Evolutionary conservation across 2,113 vertebrate genomes (phyloP), one percentile per base, ranked within the genome.

Genomic region (Pantherophis guttatus): DNA sequence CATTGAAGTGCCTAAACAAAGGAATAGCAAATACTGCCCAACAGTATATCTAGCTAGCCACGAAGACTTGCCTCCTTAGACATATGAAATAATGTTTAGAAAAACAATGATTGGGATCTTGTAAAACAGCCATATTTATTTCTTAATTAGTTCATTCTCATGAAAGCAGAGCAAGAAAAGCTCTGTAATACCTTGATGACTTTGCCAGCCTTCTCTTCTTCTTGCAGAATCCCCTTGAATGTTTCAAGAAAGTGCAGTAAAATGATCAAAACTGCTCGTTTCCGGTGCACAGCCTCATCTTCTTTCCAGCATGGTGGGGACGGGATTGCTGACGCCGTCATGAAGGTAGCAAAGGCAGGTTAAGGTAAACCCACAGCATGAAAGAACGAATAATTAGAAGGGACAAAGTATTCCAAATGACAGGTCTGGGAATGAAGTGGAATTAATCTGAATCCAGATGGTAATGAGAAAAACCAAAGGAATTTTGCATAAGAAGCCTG

Each of bases 241-340:
- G 98, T 99, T 93, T 99, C 99, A 97, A 99, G 97, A 97, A 99
- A 99, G 52, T 98, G 98, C 93, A 99, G 98, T 53, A 98, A 98
- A 93, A 98, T 98, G 13, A 97, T 98, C 86, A 99, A 98, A 89
- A 99, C 98, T 0, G 99, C 98, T 95, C 98, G 98, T 96, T 99
- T 99, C 97, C 97, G 98, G 96, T 48, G 96, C 96, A 94, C 94
- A 95, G 70, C 98, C 91, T 98, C 95, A 0, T 94, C 96, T 91
- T 95, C 97, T 93, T 97, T 97, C 97, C 97, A 96, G 94, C 87
- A 90, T 0, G 94, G 55, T 2, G 94, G 91, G 8, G 92, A 87
- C 55, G 95, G 92, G 90, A 92, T 96, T 93, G 90, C 94, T 48
- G 52, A 95, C n/a, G 97, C 97, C 95, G 91, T 95, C 96, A 98